A percentile compares a stretch with the other conserved stretches of the same genome.
phyloP scores from a whole-genome alignment of 2,888 invertebrate species.

The Axea sp. region DNA sequence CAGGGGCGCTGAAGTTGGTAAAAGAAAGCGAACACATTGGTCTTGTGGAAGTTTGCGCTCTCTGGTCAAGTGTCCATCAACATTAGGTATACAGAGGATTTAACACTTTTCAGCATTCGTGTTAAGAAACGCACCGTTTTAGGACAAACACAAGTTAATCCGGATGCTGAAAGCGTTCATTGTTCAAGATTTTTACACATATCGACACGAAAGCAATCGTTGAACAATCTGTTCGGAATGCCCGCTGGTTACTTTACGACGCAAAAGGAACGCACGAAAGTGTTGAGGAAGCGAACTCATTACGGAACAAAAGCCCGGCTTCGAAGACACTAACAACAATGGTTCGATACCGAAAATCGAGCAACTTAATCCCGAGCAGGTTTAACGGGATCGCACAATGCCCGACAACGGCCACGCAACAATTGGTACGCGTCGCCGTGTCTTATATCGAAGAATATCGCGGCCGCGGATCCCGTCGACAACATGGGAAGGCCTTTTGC shows the following conservation, averaged over 20 bases:
- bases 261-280: slow-evolving; percentile 42
- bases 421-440: slow-evolving; percentile 70
- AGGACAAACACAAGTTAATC: too few relatives aligned
- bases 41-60: too few relatives aligned
- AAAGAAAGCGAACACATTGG: too few relatives aligned
- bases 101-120: too few relatives aligned
- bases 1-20: too few relatives aligned
- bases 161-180: too few relatives aligned
- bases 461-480: slow-evolving; percentile 67
- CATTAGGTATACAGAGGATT: too few relatives aligned
- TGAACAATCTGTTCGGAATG: slow-evolving; percentile 46
- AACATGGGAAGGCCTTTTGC: slow-evolving; percentile 69
- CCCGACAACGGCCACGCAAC: slow-evolving; percentile 65
- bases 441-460: slow-evolving; percentile 74
- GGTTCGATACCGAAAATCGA: slow-evolving; percentile 58
- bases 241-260: slow-evolving; percentile 9
- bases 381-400: slow-evolving; percentile 67
- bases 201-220: slow-evolving; percentile 42
- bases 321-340: slow-evolving; percentile 55
- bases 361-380: slow-evolving; percentile 71
- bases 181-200: slow-evolving; percentile 36
- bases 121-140: too few relatives aligned
- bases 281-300: slow-evolving; percentile 50
- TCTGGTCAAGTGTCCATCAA: too few relatives aligned
- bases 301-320: slow-evolving; percentile 39